Conservation (phyloP, 2,113 vertebrate genomes). For the Pterocles gutturalis region DNA sequence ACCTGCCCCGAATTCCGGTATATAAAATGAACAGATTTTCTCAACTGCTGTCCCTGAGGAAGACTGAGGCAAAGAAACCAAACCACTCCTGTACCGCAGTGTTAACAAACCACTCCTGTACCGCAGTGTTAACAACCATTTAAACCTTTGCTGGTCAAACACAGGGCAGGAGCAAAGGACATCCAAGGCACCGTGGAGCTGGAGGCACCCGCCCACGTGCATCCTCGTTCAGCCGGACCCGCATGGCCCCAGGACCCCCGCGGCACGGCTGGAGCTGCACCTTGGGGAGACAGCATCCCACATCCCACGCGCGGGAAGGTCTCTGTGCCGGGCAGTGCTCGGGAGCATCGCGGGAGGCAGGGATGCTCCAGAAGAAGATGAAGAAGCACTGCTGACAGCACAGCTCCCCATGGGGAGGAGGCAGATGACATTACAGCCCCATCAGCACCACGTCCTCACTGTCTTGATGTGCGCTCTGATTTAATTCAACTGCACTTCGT, state of each 20-base stretch:
- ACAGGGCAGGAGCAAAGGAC: background rate
- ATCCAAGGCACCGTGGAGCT: fast-evolving
- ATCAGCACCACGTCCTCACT: too few species aligned
- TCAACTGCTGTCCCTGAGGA: background rate
- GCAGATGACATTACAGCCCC: background rate
- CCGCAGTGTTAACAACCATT: background rate
- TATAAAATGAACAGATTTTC: background rate
- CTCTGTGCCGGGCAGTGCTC: background rate
- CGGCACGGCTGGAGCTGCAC: too few species aligned
- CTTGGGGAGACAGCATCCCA: too few species aligned
- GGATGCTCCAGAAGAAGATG: background rate
- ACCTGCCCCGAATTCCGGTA: too few species aligned
- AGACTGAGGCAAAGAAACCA: background rate
- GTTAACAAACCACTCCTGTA: too few species aligned
- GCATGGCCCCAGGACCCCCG: background rate
- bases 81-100: background rate
- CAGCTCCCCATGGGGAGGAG: background rate
- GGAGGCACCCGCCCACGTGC: background rate
- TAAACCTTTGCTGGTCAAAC: background rate
- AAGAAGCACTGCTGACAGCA: background rate
- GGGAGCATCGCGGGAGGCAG: background rate
- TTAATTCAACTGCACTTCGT: background rate
- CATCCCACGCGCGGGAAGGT: too few species aligned
- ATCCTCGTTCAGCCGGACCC: background rate
- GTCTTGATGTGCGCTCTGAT: background rate